Conservation (phyloP, 1,140 invertebrate genomes). For the Dendrolimus punctatus region DNA sequence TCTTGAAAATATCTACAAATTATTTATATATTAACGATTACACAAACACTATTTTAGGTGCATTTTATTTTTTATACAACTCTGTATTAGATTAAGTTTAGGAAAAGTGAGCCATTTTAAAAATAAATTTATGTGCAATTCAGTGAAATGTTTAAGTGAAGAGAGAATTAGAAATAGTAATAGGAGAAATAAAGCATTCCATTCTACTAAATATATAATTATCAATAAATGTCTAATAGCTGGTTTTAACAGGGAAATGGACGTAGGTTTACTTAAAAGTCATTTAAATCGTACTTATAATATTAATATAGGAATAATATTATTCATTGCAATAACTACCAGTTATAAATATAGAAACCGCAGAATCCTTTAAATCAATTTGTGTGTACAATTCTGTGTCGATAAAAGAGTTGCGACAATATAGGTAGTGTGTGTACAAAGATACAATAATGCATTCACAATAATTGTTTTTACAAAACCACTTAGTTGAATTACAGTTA, state of each 20-base stretch:
- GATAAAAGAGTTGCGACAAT: conserved; percentile 32
- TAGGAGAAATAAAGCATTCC: conserved; percentile 68
- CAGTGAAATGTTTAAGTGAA: conserved; percentile 66
- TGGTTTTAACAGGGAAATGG: conserved; percentile 71
- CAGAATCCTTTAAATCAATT: conserved; percentile 21
- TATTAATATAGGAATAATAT: conserved; percentile 19
- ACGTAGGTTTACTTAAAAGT: conserved; percentile 45
- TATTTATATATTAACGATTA: conserved; percentile 29
- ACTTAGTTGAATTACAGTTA: conserved; percentile 9
- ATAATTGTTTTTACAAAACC: conserved; percentile 19
- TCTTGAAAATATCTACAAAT: conserved; percentile 22
- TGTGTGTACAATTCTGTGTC: conserved; percentile 34
- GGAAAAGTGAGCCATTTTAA: conserved; percentile 72
- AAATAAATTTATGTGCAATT: conserved; percentile 67
- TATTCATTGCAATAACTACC: conserved; percentile 24
- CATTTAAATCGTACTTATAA: conserved; percentile 32
- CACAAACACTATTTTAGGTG: conserved; percentile 53
- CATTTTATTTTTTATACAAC: conserved; percentile 42
- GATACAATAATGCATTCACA: conserved; percentile 25
- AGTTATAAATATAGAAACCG: conserved; percentile 12
- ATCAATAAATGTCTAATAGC: conserved; percentile 43
- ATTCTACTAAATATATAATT: conserved; percentile 60
- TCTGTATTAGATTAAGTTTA: conserved; percentile 46
- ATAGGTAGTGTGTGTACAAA: conserved; percentile 23
- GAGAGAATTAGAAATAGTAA: conserved; percentile 60